A percentile compares a stretch with the other conserved stretches of the same genome.
Evolutionary conservation across 2,797 vertebrate genomes (phyloP).

Genomic region (Phyllotis vaccarum): DNA sequence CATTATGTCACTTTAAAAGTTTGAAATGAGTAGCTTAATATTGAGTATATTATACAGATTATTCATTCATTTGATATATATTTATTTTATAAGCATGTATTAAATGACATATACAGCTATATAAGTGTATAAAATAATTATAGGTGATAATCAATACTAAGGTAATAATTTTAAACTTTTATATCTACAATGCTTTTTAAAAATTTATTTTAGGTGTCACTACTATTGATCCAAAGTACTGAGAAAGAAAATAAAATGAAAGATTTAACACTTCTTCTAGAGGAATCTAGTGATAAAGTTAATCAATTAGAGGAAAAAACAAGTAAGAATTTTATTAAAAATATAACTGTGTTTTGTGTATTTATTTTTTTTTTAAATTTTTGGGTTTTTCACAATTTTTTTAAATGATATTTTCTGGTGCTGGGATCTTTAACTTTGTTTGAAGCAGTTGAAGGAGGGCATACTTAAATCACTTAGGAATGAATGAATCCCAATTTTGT

Average conservation of each 20-base stretch:
- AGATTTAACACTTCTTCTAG: conserved; percentile 88
- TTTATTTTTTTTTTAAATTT: conserved; percentile 55
- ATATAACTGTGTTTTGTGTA: conserved; percentile 35
- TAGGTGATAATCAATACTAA: conserved; percentile 50
- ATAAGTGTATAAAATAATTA: conserved; percentile 33
- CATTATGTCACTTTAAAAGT: conserved; percentile 46
- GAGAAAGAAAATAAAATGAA: conserved; percentile 90
- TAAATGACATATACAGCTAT: conserved; percentile 33
- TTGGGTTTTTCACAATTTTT: conserved; percentile 39
- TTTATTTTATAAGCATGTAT: conserved; percentile 6
- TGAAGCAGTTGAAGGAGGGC: conserved; percentile 38
- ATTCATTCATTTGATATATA: background rate
- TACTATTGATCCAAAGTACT: conserved; percentile 87
- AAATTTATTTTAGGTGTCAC: conserved; percentile 88
- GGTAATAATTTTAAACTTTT: conserved; percentile 60
- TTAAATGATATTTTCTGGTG: conserved; percentile 50
- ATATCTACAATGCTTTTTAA: conserved; percentile 30
- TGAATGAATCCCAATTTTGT: background rate
- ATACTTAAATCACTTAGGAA: conserved; percentile 10
- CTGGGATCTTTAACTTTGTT: background rate
- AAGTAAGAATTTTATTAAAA: conserved; percentile 88
- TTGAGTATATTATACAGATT: background rate
- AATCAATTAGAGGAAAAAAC: conserved; percentile 89
- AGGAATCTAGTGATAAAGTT: conserved; percentile 88
- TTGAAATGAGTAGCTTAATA: conserved; percentile 41